Conservation (phyloP, 2,888 invertebrate genomes). For the Dryobota labecula region DNA sequence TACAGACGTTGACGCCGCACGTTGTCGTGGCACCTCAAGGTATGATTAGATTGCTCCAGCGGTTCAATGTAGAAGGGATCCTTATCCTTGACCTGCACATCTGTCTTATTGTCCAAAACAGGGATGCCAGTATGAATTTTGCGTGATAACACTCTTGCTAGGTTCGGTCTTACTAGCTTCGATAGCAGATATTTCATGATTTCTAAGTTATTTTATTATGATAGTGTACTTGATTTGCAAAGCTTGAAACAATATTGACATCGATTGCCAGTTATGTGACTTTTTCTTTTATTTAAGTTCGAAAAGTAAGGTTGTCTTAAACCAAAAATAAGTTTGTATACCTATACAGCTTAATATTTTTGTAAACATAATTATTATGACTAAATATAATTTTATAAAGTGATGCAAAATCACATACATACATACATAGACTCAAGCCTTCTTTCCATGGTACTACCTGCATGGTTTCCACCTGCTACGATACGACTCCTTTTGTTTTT, state of each 20-base stretch:
- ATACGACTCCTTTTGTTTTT: no score
- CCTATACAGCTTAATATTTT: background rate
- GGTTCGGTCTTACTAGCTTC: slow-evolving; percentile 19
- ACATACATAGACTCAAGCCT: no score
- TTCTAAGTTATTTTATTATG: background rate
- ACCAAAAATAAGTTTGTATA: slow-evolving; percentile 2
- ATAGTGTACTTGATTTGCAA: slow-evolving; percentile 4
- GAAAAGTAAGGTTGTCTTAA: slow-evolving; percentile 12
- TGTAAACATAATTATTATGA: no score
- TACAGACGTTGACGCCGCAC: slow-evolving; percentile 78
- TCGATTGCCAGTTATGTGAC: background rate
- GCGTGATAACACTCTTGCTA: slow-evolving; percentile 11
- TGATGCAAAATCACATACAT: background rate
- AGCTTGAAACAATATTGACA: slow-evolving; percentile 23
- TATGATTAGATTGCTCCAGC: slow-evolving; percentile 73
- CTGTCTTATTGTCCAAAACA: background rate
- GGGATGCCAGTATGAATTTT: slow-evolving; percentile 13
- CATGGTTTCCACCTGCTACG: no score
- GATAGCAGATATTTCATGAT: slow-evolving; percentile 49
- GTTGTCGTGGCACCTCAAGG: slow-evolving; percentile 81
- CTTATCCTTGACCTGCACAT: slow-evolving; percentile 19
- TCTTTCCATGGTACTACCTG: no score
- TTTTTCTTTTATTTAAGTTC: slow-evolving; percentile 3
- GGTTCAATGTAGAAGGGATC: slow-evolving; percentile 61
- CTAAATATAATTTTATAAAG: background rate